Base-by-base conservation (phyloP, 2,797 vertebrate genomes). In the Dendrocincla fuliginosa region DNA sequence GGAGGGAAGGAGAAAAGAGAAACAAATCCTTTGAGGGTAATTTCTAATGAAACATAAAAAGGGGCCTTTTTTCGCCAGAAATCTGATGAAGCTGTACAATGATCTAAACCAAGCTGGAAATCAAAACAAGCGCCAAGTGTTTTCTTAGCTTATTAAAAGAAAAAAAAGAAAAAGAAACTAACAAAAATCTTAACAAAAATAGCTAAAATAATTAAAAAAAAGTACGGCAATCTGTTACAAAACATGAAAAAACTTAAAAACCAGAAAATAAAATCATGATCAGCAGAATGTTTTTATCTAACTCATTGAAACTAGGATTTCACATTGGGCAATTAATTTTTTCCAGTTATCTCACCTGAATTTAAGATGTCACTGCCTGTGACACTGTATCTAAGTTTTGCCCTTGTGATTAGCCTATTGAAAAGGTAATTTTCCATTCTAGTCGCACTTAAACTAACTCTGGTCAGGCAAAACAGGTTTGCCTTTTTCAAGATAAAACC, bases 61-160 rank as follows among this genome's bases (percentile, higher is more conserved):
- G 82, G 37, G 57, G 55, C 23, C n/a, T 39, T 56, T 91, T 91
- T 96, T 94, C 89, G 75, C 56, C 60, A 94, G 68, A 90, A 95
- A 87, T 78, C 65, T 77, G 73, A 89, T 78, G 65, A 86, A 84
- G 39, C 30, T 76, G 39, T 81, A 75, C 39, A 89, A 30, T 37
- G 60, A 70, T 41, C 73, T 75, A 81, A 91, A 88, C 16, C 25
- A 74, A 87, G 35, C 4, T 53, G 75, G 53, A 85, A 94, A 87
- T 64, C 27, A 65, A 39, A 89, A 50, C 8, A 15, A 61, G 13
- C 42, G 67, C 63, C 71, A 93, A 77, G 41, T 27, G 49, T 64
- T 92, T 49, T 17, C 74, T 59, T 82, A 39, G 47, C 16, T 87
- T 84, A 79, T 70, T 89, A 53, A 76, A 87, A 76, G 11, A 57